phyloP scores from a whole-genome alignment of 2,888 invertebrate species.

The Lysandra bellargus region DNA sequence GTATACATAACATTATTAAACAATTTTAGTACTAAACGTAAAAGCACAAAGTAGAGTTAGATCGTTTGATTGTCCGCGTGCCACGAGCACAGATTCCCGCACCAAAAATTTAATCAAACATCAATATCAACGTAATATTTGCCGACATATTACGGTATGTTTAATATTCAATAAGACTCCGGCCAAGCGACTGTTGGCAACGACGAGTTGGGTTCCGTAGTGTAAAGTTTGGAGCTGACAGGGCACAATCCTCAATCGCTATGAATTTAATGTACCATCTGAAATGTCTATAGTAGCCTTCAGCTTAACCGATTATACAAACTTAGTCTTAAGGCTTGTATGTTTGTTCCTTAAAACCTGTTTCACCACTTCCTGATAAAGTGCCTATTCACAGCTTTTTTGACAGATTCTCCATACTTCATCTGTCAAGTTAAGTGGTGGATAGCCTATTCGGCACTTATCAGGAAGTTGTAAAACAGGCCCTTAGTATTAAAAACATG shows the following conservation, averaged over 20 bases:
- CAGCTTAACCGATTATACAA: too few species aligned
- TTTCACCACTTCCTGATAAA: too few species aligned
- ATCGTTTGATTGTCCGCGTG: neutral
- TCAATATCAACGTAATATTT: conserved; percentile 11
- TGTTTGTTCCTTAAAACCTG: too few species aligned
- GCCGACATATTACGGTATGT: neutral
- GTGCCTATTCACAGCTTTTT: too few species aligned
- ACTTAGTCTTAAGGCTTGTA: too few species aligned
- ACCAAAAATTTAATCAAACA: conserved; percentile 7
- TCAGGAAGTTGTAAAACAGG: too few species aligned
- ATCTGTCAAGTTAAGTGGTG: too few species aligned
- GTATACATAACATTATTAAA: neutral
- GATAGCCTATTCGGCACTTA: too few species aligned
- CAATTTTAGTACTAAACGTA: neutral
- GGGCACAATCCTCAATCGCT: neutral
- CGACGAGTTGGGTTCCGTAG: neutral
- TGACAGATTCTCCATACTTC: too few species aligned
- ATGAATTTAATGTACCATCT: too few species aligned
- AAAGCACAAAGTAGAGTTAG: neutral
- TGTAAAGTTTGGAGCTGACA: neutral
- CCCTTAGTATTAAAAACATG: too few species aligned
- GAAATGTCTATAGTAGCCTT: too few species aligned
- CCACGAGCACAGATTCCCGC: neutral
- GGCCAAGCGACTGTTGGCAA: neutral
- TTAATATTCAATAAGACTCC: neutral